Percentiles rank a stretch among this genome's conserved stretches.
phyloP scores from a whole-genome alignment of 2,113 vertebrate species.

The Prionailurus bengalensis region DNA sequence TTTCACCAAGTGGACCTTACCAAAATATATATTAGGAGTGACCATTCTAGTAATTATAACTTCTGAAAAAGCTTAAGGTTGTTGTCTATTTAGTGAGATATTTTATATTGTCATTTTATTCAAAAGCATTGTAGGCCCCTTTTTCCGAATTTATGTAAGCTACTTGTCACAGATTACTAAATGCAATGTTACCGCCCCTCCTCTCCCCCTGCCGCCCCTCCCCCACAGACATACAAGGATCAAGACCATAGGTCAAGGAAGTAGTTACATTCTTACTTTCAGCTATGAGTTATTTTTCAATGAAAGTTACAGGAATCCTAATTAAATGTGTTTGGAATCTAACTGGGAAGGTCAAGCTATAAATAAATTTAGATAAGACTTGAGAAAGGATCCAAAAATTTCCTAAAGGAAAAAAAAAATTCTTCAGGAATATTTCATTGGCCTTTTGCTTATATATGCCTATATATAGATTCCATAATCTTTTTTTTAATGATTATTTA shows the following conservation, averaged over 20 bases:
- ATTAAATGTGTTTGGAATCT: neutral
- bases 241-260: neutral
- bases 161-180: neutral
- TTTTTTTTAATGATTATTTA: too few relatives aligned
- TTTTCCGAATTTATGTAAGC: neutral
- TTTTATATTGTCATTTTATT: neutral
- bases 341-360: neutral
- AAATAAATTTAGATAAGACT: neutral
- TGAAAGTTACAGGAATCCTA: neutral
- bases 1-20: neutral
- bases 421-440: neutral
- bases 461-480: neutral
- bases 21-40: neutral
- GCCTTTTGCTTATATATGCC: neutral
- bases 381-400: neutral
- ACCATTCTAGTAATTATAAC: neutral
- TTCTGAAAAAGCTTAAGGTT: neutral
- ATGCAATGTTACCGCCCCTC: too few relatives aligned
- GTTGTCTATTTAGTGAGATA: neutral
- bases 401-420: neutral
- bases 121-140: neutral
- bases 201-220: neutral
- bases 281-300: neutral
- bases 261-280: accelerated
- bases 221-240: neutral